phyloP scores from a whole-genome alignment of 2,113 vertebrate species.

The Rhabdomys dilectus region DNA sequence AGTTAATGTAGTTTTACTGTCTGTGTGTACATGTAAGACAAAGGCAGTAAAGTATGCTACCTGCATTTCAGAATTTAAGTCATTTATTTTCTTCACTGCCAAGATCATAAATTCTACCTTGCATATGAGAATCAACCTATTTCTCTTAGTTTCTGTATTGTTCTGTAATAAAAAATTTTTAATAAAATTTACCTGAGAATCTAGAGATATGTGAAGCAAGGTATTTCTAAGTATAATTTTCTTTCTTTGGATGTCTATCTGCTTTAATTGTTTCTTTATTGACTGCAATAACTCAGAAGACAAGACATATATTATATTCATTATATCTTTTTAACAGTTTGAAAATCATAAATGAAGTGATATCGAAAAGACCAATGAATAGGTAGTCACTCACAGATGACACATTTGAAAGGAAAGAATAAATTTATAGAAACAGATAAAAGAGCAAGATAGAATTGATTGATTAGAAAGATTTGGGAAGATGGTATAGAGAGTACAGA shows the following conservation, averaged over 20 bases:
- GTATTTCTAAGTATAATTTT: not conserved
- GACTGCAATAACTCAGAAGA: constrained; percentile 25
- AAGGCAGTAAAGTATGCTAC: constrained; percentile 39
- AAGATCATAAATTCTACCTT: not conserved
- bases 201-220: not conserved
- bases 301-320: not conserved
- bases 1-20: constrained; percentile 52
- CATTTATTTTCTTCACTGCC: constrained; percentile 20
- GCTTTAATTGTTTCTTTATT: constrained; percentile 54
- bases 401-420: not conserved
- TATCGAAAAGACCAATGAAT: not conserved
- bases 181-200: not conserved
- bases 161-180: not conserved
- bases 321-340: constrained; percentile 21
- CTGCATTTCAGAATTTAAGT: constrained; percentile 46
- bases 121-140: not conserved
- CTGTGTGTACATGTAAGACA: constrained; percentile 23
- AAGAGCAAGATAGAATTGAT: constrained; percentile 18
- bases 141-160: not conserved
- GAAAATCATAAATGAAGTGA: constrained; percentile 50
- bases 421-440: not conserved
- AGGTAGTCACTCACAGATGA: not conserved
- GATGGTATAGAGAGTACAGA: not conserved
- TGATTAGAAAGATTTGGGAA: not conserved
- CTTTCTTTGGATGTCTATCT: not conserved